Evolutionary conservation across 2,797 vertebrate genomes (phyloP), one percentile per base, ranked within the genome.

Genomic region (Gymnothorax reevesii): DNA sequence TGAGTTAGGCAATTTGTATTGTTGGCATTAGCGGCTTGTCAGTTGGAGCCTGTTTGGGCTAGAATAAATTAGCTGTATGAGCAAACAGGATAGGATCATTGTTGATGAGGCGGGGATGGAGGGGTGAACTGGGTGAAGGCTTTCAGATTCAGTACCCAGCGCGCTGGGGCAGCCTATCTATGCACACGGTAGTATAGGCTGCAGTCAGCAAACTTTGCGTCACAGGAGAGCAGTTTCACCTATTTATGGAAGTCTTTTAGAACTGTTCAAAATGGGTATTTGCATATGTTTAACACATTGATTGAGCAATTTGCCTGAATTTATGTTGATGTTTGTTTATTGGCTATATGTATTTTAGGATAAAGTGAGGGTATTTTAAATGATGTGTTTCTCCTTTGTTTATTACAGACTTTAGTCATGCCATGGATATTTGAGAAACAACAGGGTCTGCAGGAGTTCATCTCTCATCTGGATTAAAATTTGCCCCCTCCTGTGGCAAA

Each of bases 351-450:
- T 22, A 20, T 82, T 54, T 82, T 82, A 55, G n/a, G 42, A 52
- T 20, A 20, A 12, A 49, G 77, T 82, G 52, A 55, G 49, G 79
- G 7, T 82, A 22, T 82, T 55, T 82, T 82, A 55, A n/a, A 82
- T 54, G 25, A 25, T 7, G 22, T 57, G 15, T 12, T 9, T 86
- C 49, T 91, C 49, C 55, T 87, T 83, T 10, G 20, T 5, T 1
- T 85, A 22, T 88, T 89, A 9, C 87, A 92, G 90, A 89, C 64
- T 42, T 49, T 55, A 75, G 69, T 75, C 82, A 55, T 87, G 84
- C 66, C 80, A 84, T 54, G 33, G 64, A 73, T 62, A 52, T 73
- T 69, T 64, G 82, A 82, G 27, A 82, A 17, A 49, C 27, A 15
- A 27, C 87, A 25, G n/a, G 27, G 60, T 80, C n/a, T 8, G 82